phyloP scores from a whole-genome alignment of 2,113 vertebrate species.

The Colaptes auratus region DNA sequence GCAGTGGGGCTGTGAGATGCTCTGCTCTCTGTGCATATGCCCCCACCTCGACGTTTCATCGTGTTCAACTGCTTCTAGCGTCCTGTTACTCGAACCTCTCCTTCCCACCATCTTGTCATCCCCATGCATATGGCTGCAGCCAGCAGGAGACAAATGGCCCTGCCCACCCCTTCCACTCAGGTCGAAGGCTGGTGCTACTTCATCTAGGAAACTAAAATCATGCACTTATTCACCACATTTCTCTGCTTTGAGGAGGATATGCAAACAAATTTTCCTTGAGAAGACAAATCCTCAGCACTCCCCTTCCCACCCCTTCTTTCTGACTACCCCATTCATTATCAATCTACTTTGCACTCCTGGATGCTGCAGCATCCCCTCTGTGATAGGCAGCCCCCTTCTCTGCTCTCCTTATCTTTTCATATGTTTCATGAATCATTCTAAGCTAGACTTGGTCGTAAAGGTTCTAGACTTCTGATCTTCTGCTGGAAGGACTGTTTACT shows the following conservation, averaged over 20 bases:
- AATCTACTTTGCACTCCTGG: neutral
- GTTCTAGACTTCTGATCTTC: neutral
- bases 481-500: neutral
- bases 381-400: fast-evolving
- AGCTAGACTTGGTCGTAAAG: neutral
- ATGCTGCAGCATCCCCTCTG: fast-evolving
- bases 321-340: neutral
- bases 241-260: neutral
- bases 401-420: neutral
- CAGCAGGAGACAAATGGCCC: fast-evolving
- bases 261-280: neutral
- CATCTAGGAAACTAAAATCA: neutral
- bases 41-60: fast-evolving
- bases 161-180: fast-evolving
- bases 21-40: fast-evolving
- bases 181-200: neutral
- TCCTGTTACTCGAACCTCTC: fast-evolving
- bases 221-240: fast-evolving
- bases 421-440: neutral
- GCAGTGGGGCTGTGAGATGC: fast-evolving
- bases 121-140: fast-evolving
- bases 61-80: fast-evolving
- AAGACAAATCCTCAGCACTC: neutral
- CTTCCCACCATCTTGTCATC: fast-evolving
- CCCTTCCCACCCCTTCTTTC: neutral